Evolutionary conservation across 2,888 invertebrate genomes (phyloP), one percentile per base, ranked within the genome.

Genomic region (Eurytoma adleriae): DNA sequence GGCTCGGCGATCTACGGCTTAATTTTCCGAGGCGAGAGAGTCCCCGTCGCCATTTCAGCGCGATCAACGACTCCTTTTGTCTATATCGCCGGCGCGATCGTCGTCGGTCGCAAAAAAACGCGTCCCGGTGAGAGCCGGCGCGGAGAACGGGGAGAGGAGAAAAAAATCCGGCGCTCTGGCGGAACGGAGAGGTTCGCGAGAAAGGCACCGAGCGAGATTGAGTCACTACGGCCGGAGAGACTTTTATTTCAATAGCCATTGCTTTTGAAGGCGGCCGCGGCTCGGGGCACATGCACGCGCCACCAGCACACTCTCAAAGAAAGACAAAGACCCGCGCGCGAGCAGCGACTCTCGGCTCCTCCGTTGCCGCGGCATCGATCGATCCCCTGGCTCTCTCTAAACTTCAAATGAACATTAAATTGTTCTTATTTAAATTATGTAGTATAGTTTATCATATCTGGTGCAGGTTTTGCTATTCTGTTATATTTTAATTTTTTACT

Each of bases 171-270:
- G 64, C 70, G 70, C 70, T 64, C 64, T 68, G 57, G 61, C 59
- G 59, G 61, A 68, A 75, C 75, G 52, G 59, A 68, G 71, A 67
- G 78, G 71, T 78, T 71, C 30, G 73, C 64, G 64, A 64, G 64
- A 64, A 64, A 64, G 64, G 64, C 64, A 40, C 64, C 40, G 40
- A 30, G 64, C 30, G 40, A 54, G 54, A 69, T 27, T 59, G 57
- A 59, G 70, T 64, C 64, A 64, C 64, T 64, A 64, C 64, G 48
- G n/a, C 64, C 4, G 27, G 62, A 54, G 87, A 68, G 67, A 81
- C 82, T 87, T 88, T 89, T 87, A 87, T 86, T 87, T 87, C 85
- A 84, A 84, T 84, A 82, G 74, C 84, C 81, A 84, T 86, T 85
- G 84, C 84, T 84, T 84, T 82, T 84, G 79, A 83, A 84, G 84